Percentiles rank a stretch among this genome's conserved stretches.
Conservation (phyloP, 2,797 vertebrate species). For the Xyrichtys novacula region DNA sequence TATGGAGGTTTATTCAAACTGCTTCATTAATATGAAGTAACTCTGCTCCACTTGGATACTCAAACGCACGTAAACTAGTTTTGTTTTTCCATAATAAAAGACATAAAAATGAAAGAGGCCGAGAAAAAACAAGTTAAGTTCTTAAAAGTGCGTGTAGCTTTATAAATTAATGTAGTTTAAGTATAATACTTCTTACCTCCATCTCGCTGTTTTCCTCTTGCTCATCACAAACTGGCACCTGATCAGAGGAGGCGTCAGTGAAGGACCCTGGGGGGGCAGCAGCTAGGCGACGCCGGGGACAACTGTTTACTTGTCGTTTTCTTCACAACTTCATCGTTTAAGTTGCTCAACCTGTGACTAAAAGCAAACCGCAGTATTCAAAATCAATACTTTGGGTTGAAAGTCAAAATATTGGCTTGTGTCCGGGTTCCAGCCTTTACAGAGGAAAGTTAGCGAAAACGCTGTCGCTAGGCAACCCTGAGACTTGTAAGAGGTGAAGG, state of each 20-base stretch:
- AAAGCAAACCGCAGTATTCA: neutral
- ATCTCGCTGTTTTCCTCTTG: constrained; percentile 34
- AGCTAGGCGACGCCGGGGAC: constrained; percentile 3
- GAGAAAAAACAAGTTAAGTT: too few species aligned
- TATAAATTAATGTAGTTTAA: neutral
- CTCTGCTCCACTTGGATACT: too few species aligned
- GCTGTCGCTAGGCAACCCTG: constrained; percentile 46
- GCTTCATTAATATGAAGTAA: neutral
- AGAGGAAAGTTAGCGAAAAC: constrained; percentile 12
- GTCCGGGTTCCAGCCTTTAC: neutral
- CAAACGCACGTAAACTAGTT: neutral
- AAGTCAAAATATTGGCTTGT: neutral
- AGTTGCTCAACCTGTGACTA: neutral
- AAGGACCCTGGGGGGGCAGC: constrained; percentile 15
- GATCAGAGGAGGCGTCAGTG: neutral
- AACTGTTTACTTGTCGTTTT: constrained; percentile 5
- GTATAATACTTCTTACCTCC: constrained; percentile 57
- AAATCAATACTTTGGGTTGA: neutral
- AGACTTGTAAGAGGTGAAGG: neutral
- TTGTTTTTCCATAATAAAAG: neutral
- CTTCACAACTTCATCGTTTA: constrained; percentile 5
- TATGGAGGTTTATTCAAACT: constrained; percentile 7
- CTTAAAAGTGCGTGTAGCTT: neutral
- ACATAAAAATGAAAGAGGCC: neutral
- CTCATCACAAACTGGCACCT: neutral